phyloP scores from a whole-genome alignment of 2,888 invertebrate genomes.

The Rhagonycha fulva region DNA sequence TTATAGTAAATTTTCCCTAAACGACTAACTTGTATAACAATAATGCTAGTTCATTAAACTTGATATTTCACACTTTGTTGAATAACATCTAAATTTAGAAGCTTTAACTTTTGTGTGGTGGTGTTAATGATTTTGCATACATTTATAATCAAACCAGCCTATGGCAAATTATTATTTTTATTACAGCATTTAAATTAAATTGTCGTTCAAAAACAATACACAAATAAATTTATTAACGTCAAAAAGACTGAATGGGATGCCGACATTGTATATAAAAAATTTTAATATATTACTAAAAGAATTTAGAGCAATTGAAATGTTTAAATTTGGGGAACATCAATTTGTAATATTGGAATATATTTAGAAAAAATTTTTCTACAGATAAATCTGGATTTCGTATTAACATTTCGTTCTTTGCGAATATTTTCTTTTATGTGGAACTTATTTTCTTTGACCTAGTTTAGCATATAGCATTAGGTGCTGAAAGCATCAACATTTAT shows the following conservation, averaged over 20 bases:
- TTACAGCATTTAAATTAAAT: neutral
- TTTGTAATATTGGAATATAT: neutral
- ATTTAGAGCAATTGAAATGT: neutral
- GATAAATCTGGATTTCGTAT: neutral
- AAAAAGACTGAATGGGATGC: neutral
- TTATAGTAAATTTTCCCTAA: neutral
- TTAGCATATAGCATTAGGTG: neutral
- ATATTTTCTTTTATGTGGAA: neutral
- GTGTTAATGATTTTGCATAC: neutral
- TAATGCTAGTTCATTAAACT: neutral
- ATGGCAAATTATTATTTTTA: neutral
- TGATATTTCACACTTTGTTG: neutral
- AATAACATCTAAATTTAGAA: neutral
- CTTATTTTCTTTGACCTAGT: neutral
- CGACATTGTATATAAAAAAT: neutral
- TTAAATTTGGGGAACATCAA: neutral
- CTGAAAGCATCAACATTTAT: neutral
- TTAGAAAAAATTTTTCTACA: neutral
- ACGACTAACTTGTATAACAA: neutral
- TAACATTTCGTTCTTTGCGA: neutral
- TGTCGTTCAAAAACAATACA: neutral
- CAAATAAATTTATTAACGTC: neutral
- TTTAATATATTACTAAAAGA: neutral
- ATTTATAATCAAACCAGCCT: neutral
- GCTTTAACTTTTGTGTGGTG: neutral